phyloP scores from a whole-genome alignment of 2,113 vertebrate species.

The Labrus mixtus region DNA sequence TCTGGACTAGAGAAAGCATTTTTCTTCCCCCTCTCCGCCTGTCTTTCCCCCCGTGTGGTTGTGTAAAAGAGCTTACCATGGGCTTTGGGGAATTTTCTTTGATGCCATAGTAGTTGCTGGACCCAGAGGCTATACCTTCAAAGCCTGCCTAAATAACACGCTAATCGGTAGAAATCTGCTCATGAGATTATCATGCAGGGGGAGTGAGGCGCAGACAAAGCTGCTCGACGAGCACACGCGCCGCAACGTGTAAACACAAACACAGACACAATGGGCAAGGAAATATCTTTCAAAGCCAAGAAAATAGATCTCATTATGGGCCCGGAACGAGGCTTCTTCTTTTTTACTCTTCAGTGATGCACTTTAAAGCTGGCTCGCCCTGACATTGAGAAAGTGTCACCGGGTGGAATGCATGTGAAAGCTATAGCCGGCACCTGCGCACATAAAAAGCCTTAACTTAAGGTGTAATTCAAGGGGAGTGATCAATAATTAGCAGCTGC shows the following conservation, averaged over 20 bases:
- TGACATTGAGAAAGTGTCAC: not conserved
- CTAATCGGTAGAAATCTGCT: slow-evolving; percentile 83
- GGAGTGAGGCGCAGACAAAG: slow-evolving; percentile 58
- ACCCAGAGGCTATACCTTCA: slow-evolving; percentile 75
- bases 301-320: slow-evolving; percentile 63
- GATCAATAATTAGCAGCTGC: slow-evolving; percentile 67
- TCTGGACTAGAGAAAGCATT: slow-evolving; percentile 68
- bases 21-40: slow-evolving; percentile 46
- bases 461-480: slow-evolving; percentile 25
- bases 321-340: slow-evolving; percentile 18
- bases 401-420: slow-evolving; percentile 1
- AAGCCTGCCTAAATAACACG: slow-evolving; percentile 79
- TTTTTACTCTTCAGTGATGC: not conserved
- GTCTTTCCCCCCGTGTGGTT: slow-evolving; percentile 48
- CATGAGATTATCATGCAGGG: slow-evolving; percentile 66
- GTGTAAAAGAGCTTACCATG: slow-evolving; percentile 77
- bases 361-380: not conserved
- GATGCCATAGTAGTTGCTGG: slow-evolving; percentile 68
- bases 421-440: slow-evolving; percentile 10
- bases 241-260: slow-evolving; percentile 67
- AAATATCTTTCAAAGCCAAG: slow-evolving; percentile 46
- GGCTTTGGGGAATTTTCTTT: slow-evolving; percentile 77
- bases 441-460: slow-evolving; percentile 4
- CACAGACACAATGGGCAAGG: slow-evolving; percentile 56
- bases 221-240: slow-evolving; percentile 28